phyloP scores from a whole-genome alignment of 2,797 vertebrate species.

The Prunella strophiata region DNA sequence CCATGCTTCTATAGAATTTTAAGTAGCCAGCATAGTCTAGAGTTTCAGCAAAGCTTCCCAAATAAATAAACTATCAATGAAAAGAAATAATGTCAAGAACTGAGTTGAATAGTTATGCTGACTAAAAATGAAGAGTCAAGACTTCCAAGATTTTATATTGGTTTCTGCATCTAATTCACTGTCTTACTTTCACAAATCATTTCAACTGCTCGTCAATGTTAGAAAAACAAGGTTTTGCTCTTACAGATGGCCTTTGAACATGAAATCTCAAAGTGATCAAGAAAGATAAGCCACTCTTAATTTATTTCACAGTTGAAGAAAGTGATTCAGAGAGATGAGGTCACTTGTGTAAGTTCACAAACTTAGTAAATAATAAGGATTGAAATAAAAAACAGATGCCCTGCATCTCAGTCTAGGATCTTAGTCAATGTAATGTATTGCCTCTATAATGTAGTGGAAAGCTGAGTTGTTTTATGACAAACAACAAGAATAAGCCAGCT shows the following conservation, averaged over 20 bases:
- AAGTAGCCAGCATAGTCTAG: neutral
- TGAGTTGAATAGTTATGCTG: neutral
- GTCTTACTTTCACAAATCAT: constrained; percentile 4
- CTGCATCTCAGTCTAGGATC: neutral
- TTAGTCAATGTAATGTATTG: neutral
- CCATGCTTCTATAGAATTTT: neutral
- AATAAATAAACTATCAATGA: neutral
- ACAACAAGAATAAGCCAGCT: neutral
- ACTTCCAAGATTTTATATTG: neutral
- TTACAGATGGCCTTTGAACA: constrained; percentile 3
- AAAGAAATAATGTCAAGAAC: neutral
- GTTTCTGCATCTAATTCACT: neutral
- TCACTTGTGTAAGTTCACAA: constrained; percentile 26
- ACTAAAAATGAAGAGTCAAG: neutral
- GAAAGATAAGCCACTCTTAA: constrained; percentile 4
- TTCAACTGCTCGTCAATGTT: neutral
- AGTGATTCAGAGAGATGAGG: constrained; percentile 23
- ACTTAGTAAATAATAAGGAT: constrained; percentile 19
- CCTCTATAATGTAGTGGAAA: neutral
- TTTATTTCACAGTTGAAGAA: constrained; percentile 40
- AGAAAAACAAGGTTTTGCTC: constrained; percentile 37
- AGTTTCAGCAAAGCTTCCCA: neutral
- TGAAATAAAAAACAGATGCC: constrained; percentile 26
- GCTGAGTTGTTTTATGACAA: neutral
- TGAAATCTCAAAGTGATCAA: constrained; percentile 9